Conservation (phyloP, 2,888 invertebrate species). For the Drosophila meridionalis region DNA sequence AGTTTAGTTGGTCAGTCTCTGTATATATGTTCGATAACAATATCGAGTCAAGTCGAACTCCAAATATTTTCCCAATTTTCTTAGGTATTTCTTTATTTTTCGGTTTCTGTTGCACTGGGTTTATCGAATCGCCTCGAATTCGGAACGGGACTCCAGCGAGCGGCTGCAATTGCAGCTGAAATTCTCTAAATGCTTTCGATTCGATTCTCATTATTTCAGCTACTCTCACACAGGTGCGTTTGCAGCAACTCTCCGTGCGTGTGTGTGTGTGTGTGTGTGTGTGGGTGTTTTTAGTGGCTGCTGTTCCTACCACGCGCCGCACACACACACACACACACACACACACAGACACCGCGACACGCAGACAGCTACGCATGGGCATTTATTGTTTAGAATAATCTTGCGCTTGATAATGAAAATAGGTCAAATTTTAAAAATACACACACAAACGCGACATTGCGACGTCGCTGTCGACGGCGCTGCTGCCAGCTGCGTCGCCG, state of each 20-base stretch:
- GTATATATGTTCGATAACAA: neutral
- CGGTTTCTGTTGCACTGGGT: neutral
- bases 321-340: conserved; percentile 11
- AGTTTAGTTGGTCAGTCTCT: neutral
- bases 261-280: conserved; percentile 21
- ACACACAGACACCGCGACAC: conserved; percentile 7
- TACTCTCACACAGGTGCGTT: conserved; percentile 42
- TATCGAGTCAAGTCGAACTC: neutral
- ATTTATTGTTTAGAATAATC: conserved; percentile 85
- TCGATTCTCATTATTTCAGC: conserved; percentile 19
- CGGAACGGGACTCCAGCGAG: neutral
- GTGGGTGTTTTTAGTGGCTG: conserved; percentile 36
- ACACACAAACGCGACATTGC: conserved; percentile 76
- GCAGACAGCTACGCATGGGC: conserved; percentile 50
- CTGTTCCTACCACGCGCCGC: conserved; percentile 58
- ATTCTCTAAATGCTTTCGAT: neutral
- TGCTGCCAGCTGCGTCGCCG: conserved; percentile 24
- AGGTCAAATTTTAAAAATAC: conserved; percentile 84
- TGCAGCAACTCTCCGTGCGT: conserved; percentile 29
- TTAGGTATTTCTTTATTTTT: neutral
- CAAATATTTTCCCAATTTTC: neutral
- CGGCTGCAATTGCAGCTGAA: conserved; percentile 20
- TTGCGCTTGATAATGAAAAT: conserved; percentile 85
- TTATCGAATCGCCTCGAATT: neutral
- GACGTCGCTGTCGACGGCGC: conserved; percentile 40